These are phyloP conservation scores for Apotomis betuletana DNA, from an alignment of 2,888 invertebrate genomes.

Conservation along the genomic window DNA sequence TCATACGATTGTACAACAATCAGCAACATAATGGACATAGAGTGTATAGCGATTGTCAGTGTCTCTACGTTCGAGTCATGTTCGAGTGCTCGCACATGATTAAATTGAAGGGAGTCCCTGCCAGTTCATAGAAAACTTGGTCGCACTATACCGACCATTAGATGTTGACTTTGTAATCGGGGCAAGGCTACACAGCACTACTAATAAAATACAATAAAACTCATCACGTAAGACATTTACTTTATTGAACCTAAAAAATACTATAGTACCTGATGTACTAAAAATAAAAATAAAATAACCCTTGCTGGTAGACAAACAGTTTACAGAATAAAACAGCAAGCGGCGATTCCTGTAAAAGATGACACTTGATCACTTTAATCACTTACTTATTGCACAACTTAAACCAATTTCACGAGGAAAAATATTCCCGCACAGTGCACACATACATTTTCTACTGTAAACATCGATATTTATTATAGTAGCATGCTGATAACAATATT, in stretches of 20 bases:
- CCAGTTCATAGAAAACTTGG: too few species aligned
- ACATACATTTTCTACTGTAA: constrained; percentile 3
- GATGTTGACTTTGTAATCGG: too few species aligned
- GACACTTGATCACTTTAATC: constrained; percentile 6
- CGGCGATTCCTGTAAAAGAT: background rate
- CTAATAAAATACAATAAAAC: background rate
- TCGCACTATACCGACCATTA: too few species aligned
- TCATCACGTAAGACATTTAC: constrained; percentile 50
- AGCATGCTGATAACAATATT: background rate
- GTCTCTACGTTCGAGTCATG: too few species aligned
- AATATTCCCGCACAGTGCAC: constrained; percentile 1
- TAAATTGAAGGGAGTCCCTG: too few species aligned
- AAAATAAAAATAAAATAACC: constrained; percentile 2
- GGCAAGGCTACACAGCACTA: too few species aligned
- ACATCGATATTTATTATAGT: background rate
- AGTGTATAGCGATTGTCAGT: too few species aligned
- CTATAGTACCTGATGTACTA: constrained; percentile 60
- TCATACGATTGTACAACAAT: too few species aligned
- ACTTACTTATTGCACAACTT: constrained; percentile 26
- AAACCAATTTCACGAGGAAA: background rate
- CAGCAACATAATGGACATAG: too few species aligned
- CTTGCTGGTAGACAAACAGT: constrained; percentile 39
- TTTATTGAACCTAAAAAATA: constrained; percentile 69
- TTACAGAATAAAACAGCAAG: constrained; percentile 32
- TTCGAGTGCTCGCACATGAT: too few species aligned